Base-by-base conservation (phyloP, 2,888 invertebrate species). In the Apamea anceps region DNA sequence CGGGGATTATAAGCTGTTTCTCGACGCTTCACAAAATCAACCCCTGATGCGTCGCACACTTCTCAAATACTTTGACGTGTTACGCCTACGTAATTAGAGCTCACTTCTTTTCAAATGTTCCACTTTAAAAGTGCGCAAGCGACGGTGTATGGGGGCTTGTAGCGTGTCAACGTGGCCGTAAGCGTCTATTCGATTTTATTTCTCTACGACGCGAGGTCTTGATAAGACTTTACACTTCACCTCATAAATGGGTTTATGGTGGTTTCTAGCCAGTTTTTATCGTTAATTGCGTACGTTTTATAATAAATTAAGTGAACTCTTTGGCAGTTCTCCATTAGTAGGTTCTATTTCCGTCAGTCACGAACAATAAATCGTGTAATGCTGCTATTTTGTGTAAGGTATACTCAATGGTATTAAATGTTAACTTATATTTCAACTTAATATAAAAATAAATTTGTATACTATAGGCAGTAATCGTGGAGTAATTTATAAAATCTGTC, bases 61-160 rank as follows among this genome's bases (percentile, higher is more conserved):
- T 76, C 80, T 88, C 80, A 80, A 88, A 89, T 84, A 85, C 84
- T 82, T 86, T 87, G 82, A 86, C 86, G 84, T 76, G 82, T 83
- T 79, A 85, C 85, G 81, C 85, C 85, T 85, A 75, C 87, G 87
- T 88, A 88, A 87, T 90, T 89, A 90, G 89, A 83, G 77, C 76
- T 83, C 81, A 66, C 87, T 89, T 89, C 89, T 88, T 87, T 85
- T 81, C 77, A 88, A 85, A 88, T 62, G 77, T 77, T 81, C 77
- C 57, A 65, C 83, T 84, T 87, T 75, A 48, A 80, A 82, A 85
- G 74, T 75, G 76, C 51, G 84, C 67, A 84, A 81, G 79, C 72
- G 84, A 66, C 72, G 48, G 66, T 51, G 51, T 66, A 28, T 60
- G 15, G 6, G 45, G 42, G 10, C 42, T 74, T 63, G 57, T 72